Percentiles rank a stretch among this genome's conserved stretches.
These are phyloP conservation scores for Sebastes vulpes DNA, from an alignment of 2,797 vertebrate genomes.

Conservation along the genomic window DNA sequence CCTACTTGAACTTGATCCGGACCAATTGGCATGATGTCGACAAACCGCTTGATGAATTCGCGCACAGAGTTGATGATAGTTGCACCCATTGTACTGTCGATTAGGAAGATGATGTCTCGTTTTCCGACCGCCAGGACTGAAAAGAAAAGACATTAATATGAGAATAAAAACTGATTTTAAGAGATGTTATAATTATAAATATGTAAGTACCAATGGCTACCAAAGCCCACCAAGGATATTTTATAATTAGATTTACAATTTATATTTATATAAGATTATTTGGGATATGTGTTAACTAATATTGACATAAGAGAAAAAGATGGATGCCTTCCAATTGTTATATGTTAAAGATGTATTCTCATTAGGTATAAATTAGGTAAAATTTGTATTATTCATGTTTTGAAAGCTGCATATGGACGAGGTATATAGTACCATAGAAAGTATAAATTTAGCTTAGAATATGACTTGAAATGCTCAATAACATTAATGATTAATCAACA, in stretches of 20 bases:
- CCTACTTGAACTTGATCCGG: slow-evolving; percentile 91
- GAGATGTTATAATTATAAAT: background rate
- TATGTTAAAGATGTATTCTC: background rate
- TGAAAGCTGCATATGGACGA: background rate
- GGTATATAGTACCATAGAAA: background rate
- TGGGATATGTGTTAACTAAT: background rate
- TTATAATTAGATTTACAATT: background rate
- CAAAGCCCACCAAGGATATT: background rate
- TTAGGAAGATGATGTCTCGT: slow-evolving; percentile 96
- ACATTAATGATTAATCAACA: background rate
- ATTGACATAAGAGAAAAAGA: background rate
- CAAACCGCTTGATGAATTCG: slow-evolving; percentile 89
- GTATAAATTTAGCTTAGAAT: background rate
- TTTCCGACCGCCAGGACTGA: slow-evolving; percentile 90
- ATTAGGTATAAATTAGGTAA: no score
- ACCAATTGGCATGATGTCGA: slow-evolving; percentile 91
- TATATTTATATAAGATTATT: background rate
- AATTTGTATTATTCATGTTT: background rate
- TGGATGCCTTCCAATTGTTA: background rate
- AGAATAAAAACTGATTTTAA: background rate
- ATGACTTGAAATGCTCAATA: background rate
- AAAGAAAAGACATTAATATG: slow-evolving; percentile 40
- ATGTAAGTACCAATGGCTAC: background rate
- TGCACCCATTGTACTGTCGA: slow-evolving; percentile 92
- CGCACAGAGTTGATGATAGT: slow-evolving; percentile 84